These are phyloP conservation scores for Halichoerus grypus DNA, from an alignment of 2,113 vertebrate species.

Conservation along the genomic window DNA sequence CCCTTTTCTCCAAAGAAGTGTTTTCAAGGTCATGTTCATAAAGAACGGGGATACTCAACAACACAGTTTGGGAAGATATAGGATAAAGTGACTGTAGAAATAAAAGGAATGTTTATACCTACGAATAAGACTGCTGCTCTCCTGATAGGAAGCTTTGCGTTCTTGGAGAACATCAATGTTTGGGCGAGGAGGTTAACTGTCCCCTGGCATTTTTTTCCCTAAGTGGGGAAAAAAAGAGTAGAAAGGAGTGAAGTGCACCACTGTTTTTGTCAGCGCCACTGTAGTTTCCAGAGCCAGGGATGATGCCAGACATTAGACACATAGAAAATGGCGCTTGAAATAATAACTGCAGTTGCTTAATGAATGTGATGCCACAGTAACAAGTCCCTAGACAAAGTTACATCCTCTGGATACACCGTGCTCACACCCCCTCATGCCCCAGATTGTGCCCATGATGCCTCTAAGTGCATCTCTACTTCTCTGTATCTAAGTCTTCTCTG, in stretches of 20 bases:
- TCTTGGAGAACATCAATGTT: constrained; percentile 67
- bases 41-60: not conserved
- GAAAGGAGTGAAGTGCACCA: constrained; percentile 34
- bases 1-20: constrained; percentile 20
- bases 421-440: not conserved
- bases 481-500: not conserved
- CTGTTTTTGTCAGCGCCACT: not conserved
- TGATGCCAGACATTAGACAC: not conserved
- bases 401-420: not conserved
- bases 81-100: not conserved
- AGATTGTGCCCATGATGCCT: not conserved
- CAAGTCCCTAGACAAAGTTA: not conserved
- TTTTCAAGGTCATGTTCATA: constrained; percentile 37
- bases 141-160: constrained; percentile 75
- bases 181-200: constrained; percentile 77
- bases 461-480: not conserved
- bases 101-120: constrained; percentile 74
- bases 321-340: not conserved
- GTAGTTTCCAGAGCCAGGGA: not conserved
- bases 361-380: not conserved
- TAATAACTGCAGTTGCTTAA: not conserved
- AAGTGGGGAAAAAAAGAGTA: constrained; percentile 12
- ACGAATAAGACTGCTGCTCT: constrained; percentile 76
- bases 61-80: constrained; percentile 9
- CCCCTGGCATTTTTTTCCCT: constrained; percentile 78